Conservation (phyloP, 2,113 vertebrate species). For the Urocolius indicus region DNA sequence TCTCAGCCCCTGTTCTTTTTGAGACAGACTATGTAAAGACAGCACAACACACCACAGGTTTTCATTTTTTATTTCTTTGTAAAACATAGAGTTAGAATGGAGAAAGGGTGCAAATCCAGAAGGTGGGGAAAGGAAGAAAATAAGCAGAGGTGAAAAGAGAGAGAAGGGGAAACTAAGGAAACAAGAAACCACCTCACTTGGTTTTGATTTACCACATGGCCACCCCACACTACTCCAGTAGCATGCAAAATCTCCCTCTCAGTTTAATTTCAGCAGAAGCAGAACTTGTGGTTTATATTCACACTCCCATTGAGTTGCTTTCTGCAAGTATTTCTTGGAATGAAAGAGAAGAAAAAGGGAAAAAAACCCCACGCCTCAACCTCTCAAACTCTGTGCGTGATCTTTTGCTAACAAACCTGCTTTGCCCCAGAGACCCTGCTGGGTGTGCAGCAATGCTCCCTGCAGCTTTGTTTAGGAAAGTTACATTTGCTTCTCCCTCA, state of each 20-base stretch:
- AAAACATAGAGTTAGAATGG: neutral
- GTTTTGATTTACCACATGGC: neutral
- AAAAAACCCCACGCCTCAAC: neutral
- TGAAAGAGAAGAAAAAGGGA: neutral
- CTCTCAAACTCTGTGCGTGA: constrained; percentile 10
- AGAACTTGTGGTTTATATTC: neutral
- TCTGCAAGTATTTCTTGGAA: constrained; percentile 23
- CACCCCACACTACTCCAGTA: neutral
- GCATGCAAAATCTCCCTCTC: neutral
- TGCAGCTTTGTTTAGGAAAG: constrained; percentile 43
- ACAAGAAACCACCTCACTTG: neutral
- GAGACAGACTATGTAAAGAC: neutral
- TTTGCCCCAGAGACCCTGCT: constrained; percentile 56
- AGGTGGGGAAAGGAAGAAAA: neutral
- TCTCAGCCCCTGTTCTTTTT: neutral
- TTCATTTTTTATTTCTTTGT: neutral
- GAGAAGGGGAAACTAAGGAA: neutral
- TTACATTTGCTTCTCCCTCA: constrained; percentile 48
- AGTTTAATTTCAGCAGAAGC: neutral
- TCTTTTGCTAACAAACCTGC: constrained; percentile 24
- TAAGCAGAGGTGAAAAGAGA: neutral
- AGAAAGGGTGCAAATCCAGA: neutral
- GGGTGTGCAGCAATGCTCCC: constrained; percentile 57
- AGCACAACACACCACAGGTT: neutral
- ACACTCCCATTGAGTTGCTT: neutral